phyloP scores from a whole-genome alignment of 2,888 invertebrate species.

The Volucella inanis region DNA sequence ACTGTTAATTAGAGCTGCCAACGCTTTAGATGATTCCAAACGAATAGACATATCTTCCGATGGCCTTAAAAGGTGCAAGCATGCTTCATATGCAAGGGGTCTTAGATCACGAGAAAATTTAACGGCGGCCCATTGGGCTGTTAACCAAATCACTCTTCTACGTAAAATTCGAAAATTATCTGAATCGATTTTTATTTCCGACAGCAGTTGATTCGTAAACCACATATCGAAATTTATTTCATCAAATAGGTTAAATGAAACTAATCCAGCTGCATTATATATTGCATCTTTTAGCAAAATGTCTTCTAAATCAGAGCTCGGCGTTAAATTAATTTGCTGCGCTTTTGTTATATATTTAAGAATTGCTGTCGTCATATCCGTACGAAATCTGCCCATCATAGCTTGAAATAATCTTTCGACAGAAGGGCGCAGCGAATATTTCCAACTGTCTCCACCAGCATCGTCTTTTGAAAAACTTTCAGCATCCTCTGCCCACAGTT shows the following conservation, averaged over 20 bases:
- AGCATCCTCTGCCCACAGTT: slow-evolving; percentile 94
- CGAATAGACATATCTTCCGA: slow-evolving; percentile 95
- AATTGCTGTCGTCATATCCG: slow-evolving; percentile 89
- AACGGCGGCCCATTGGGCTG: slow-evolving; percentile 90
- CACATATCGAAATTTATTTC: slow-evolving; percentile 97
- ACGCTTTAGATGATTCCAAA: slow-evolving; percentile 92
- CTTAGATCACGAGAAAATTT: slow-evolving; percentile 91
- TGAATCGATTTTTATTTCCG: slow-evolving; percentile 92
- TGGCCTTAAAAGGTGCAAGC: slow-evolving; percentile 88
- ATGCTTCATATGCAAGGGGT: slow-evolving; percentile 91
- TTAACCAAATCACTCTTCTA: slow-evolving; percentile 92
- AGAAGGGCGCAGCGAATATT: slow-evolving; percentile 95
- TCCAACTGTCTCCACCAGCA: slow-evolving; percentile 96
- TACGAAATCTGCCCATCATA: slow-evolving; percentile 91
- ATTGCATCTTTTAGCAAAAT: slow-evolving; percentile 96
- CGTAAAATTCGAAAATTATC: slow-evolving; percentile 93
- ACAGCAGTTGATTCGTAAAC: slow-evolving; percentile 91
- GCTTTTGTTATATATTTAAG: slow-evolving; percentile 89
- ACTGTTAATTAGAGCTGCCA: slow-evolving; percentile 93
- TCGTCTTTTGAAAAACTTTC: slow-evolving; percentile 95
- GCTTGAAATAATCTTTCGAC: slow-evolving; percentile 93
- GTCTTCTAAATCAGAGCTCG: slow-evolving; percentile 89
- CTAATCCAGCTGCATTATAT: slow-evolving; percentile 95
- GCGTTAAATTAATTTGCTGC: slow-evolving; percentile 86
- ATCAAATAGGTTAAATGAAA: slow-evolving; percentile 95